Percentiles rank a stretch among this genome's conserved stretches.
Evolutionary conservation across 2,888 invertebrate species (phyloP).

Genomic region (Carpatolechia fugitivella): DNA sequence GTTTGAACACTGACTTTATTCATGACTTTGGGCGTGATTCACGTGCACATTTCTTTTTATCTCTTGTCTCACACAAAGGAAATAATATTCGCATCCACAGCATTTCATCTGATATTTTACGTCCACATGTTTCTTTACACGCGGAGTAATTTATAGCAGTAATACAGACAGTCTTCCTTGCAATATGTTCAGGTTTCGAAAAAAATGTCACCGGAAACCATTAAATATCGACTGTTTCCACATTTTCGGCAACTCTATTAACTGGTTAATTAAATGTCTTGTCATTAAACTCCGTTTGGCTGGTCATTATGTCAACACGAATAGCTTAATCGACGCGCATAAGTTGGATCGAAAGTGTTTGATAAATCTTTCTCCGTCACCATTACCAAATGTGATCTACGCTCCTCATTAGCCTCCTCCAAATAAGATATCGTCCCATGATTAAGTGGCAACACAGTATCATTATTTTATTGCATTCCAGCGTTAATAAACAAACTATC

Average conservation of each 20-base stretch:
- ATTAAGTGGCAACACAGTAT: conserved; percentile 59
- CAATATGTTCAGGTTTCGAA: conserved; percentile 16
- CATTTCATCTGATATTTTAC: conserved; percentile 3
- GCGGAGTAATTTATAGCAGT: conserved; percentile 14
- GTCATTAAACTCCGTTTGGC: conserved; percentile 62
- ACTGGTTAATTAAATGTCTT: conserved; percentile 48
- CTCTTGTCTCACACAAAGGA: conserved; percentile 7
- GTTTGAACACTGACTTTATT: conserved; percentile 54
- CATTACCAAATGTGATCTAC: conserved; percentile 75
- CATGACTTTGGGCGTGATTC: conserved; percentile 39
- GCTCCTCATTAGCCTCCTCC: conserved; percentile 70
- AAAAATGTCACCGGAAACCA: conserved; percentile 21
- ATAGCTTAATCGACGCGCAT: conserved; percentile 65
- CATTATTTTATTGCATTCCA: conserved; percentile 75
- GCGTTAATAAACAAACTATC: conserved; percentile 56
- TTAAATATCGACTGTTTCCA: conserved; percentile 10
- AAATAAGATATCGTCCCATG: conserved; percentile 72
- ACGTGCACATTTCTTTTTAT: conserved; percentile 22
- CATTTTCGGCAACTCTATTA: conserved; percentile 20
- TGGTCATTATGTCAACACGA: conserved; percentile 72
- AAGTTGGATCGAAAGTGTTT: conserved; percentile 73
- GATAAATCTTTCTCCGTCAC: conserved; percentile 70
- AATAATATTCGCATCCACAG: background rate
- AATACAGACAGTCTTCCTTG: conserved; percentile 11
- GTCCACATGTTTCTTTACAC: background rate